Evolutionary conservation across 2,797 vertebrate genomes (phyloP).

Genomic region (Eidolon dupreanum): DNA sequence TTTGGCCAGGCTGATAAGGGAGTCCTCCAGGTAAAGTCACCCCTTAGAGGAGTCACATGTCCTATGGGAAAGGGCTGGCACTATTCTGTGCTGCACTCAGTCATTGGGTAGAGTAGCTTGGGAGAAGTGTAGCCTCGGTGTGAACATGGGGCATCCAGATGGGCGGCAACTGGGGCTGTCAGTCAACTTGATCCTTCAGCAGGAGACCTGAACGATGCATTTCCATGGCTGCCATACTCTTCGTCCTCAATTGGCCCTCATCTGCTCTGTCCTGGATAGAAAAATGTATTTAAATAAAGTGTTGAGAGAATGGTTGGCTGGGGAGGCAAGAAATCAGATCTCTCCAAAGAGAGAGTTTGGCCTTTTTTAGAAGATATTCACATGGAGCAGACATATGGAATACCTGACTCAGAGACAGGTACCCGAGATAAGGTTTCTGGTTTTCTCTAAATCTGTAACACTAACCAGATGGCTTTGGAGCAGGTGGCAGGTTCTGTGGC

Average conservation of each 20-base stretch:
- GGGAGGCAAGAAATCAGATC: neutral
- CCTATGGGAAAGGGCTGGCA: neutral
- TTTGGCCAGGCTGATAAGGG: neutral
- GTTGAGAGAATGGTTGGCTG: neutral
- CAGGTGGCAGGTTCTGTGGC: neutral
- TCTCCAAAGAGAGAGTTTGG: neutral
- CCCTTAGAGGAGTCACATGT: neutral
- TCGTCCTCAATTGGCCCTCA: neutral
- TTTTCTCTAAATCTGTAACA: constrained; percentile 55
- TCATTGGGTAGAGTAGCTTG: neutral
- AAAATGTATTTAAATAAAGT: neutral
- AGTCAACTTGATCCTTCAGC: neutral
- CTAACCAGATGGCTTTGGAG: constrained; percentile 43
- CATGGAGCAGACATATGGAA: neutral
- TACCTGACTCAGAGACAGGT: neutral
- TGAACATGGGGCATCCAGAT: neutral
- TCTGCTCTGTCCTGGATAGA: neutral
- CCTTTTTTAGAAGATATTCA: neutral
- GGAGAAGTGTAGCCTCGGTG: neutral
- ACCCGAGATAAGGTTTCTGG: neutral
- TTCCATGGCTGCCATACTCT: neutral
- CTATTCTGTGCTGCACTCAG: neutral
- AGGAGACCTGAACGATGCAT: neutral
- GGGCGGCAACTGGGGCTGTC: neutral
- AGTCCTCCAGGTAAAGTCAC: neutral